Base-by-base conservation (phyloP, 2,113 vertebrate species). In the Mesoclemmys tuberculata region DNA sequence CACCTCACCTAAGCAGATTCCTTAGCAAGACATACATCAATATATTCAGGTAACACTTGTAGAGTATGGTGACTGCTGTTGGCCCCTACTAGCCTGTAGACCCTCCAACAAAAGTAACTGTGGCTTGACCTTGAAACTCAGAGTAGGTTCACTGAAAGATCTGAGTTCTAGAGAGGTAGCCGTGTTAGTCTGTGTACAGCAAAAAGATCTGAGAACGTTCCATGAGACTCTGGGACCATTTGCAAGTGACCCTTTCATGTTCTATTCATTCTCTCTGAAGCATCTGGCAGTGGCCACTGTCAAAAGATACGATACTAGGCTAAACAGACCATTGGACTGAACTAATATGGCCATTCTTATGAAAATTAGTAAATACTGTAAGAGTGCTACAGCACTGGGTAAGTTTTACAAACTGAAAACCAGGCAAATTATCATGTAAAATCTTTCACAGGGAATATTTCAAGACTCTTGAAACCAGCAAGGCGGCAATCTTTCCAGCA, bases 1-100 rank as follows among this genome's bases (percentile, higher is more conserved):
- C 91, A 92, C 85, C 93, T 94, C 83, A 94, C n/a, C 74, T 89
- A 85, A 92, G 80, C 44, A 84, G 35, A 35, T 95, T 84, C 89
- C 1, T 4, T 48, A 52, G 74, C 49, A 92, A 92, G 92, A 92
- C 44, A 77, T 24, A 78, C 90, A 89, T 85, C 85, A 85, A 68
- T 68, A 21, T 16, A 68, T n/a, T 38, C n/a, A 71, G n/a, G 64
- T 38, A 71, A 68, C 31, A 68, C 14, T 24, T 38, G 52, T 38
- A 87, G 0, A 3, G 48, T 74, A 44, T n/a, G 8, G 82, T 21
- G 84, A 58, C 71, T 3, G 10, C 38, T 1, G 54, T 51, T 41
- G 51, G 21, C 46, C 92, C 75, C 21, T 26, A 4, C 44, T 51
- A 19, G 64, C 55, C 41, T 68, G 49, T 10, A 93, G 87, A 55